Evolutionary conservation across 2,888 invertebrate species (phyloP).

Genomic region (Clitarchus hookeri): DNA sequence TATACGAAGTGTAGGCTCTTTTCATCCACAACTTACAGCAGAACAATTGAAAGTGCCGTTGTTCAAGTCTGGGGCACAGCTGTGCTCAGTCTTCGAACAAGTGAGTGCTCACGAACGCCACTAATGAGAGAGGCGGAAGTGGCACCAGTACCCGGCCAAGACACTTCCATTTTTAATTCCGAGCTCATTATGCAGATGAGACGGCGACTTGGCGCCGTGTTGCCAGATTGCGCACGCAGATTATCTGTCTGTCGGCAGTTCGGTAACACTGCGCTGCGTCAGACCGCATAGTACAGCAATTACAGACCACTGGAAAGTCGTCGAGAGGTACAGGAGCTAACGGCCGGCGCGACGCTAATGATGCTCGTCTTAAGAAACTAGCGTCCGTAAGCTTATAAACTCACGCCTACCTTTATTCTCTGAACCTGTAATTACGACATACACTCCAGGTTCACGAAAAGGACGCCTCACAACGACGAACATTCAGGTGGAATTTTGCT

Average conservation of each 20-base stretch:
- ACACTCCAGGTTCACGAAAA: too few relatives aligned
- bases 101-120: too few relatives aligned
- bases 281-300: background rate
- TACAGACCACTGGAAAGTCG: background rate
- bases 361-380: background rate
- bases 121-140: background rate
- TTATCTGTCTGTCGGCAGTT: background rate
- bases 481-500: too few relatives aligned
- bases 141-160: background rate
- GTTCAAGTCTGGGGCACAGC: too few relatives aligned
- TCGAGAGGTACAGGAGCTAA: background rate
- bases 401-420: background rate
- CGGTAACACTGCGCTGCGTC: background rate
- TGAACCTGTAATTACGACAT: too few relatives aligned
- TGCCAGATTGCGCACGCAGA: background rate
- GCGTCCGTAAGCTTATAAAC: background rate
- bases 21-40: too few relatives aligned
- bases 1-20: too few relatives aligned
- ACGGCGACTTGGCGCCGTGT: background rate
- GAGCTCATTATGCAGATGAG: background rate
- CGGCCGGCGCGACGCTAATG: background rate
- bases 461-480: too few relatives aligned
- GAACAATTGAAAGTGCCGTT: too few relatives aligned
- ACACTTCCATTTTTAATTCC: background rate
- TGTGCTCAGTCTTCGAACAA: too few relatives aligned